Evolutionary conservation across 2,797 vertebrate species (phyloP).

Genomic region (Typhlichthys eigenmanni): DNA sequence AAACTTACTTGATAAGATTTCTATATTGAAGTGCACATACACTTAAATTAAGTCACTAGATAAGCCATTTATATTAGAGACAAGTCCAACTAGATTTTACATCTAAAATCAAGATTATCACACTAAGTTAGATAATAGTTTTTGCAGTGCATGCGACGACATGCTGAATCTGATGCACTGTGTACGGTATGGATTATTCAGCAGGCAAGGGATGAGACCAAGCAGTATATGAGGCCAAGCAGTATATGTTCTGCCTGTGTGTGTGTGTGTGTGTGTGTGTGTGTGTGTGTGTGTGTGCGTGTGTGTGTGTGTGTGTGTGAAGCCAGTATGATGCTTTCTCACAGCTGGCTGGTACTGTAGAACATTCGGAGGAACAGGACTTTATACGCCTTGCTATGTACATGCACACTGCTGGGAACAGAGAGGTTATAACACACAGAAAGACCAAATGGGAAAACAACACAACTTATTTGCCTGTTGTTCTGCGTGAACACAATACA

Average conservation of each 20-base stretch:
- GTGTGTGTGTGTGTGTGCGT: slow-evolving; percentile 1
- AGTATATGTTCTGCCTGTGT: slow-evolving; percentile 23
- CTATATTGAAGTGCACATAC: too few relatives aligned
- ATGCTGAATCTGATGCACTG: slow-evolving; percentile 83
- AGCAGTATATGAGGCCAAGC: slow-evolving; percentile 57
- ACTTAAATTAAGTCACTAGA: too few relatives aligned
- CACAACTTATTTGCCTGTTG: not conserved
- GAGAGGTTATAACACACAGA: slow-evolving; percentile 7
- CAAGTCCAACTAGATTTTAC: too few relatives aligned
- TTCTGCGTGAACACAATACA: not conserved
- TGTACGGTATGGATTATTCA: slow-evolving; percentile 84
- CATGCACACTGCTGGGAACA: slow-evolving; percentile 31
- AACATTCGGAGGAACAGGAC: slow-evolving; percentile 50
- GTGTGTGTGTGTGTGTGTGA: slow-evolving; percentile 14
- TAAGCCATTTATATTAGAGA: too few relatives aligned
- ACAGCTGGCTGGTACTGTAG: slow-evolving; percentile 43
- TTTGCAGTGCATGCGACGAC: slow-evolving; percentile 40
- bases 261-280: slow-evolving; percentile 13
- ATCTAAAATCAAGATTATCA: too few relatives aligned
- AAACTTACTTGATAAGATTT: too few relatives aligned
- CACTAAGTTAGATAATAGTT: too few relatives aligned
- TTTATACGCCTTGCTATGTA: slow-evolving; percentile 42
- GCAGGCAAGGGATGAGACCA: slow-evolving; percentile 70
- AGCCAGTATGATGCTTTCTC: slow-evolving; percentile 33
- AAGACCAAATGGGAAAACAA: not conserved